These are phyloP conservation scores for Morpho deidamia DNA, from an alignment of 2,888 invertebrate species.

Conservation along the genomic window DNA sequence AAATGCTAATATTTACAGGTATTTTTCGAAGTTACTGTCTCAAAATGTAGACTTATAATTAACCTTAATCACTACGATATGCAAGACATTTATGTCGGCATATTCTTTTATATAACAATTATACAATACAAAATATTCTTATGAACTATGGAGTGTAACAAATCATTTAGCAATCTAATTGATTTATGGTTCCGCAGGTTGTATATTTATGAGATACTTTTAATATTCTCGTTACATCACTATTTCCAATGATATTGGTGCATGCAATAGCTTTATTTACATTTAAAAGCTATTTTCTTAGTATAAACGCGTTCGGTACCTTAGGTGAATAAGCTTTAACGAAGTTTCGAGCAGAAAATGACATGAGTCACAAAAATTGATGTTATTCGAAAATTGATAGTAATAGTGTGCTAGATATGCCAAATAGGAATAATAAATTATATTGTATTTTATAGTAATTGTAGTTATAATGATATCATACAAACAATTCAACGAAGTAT, in stretches of 20 bases:
- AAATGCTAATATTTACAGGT: too few species aligned
- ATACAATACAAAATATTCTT: too few species aligned
- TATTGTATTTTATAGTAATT: conserved; percentile 29
- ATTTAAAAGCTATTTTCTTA: conserved; percentile 15
- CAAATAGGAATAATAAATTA: conserved; percentile 47
- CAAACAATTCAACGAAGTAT: background rate
- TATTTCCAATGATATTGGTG: background rate
- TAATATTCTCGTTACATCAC: too few species aligned
- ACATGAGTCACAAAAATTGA: background rate
- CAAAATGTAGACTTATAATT: too few species aligned
- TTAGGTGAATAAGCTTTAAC: conserved; percentile 5
- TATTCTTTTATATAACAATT: too few species aligned
- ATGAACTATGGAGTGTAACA: too few species aligned
- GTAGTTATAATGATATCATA: background rate
- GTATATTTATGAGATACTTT: too few species aligned
- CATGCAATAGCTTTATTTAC: background rate
- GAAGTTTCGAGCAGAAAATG: background rate
- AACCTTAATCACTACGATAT: too few species aligned
- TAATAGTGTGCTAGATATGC: conserved; percentile 63
- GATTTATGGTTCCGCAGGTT: too few species aligned
- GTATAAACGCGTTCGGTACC: conserved; percentile 5
- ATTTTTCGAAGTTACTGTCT: too few species aligned
- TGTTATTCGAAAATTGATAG: conserved; percentile 27
- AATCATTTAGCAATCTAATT: too few species aligned
- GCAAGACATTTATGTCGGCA: too few species aligned